phyloP scores from a whole-genome alignment of 2,888 invertebrate species.

The Spatulosminthurus flaviceps region DNA sequence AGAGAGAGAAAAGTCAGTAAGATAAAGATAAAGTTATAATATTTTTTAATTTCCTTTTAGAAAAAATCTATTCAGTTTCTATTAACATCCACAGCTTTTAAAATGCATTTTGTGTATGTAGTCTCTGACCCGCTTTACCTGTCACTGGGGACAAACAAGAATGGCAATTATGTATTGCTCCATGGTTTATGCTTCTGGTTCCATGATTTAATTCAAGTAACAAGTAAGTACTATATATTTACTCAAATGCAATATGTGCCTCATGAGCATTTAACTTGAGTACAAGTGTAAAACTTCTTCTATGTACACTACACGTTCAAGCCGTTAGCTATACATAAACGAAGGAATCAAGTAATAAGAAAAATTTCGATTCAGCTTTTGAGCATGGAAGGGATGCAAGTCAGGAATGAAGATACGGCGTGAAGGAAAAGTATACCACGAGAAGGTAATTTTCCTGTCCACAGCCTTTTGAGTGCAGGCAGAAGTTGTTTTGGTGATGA shows the following conservation, averaged over 20 bases:
- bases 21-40: too few relatives aligned
- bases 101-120: background rate
- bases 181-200: conserved; percentile 18
- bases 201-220: conserved; percentile 18
- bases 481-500: conserved; percentile 33
- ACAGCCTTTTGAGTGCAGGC: conserved; percentile 50
- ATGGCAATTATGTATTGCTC: background rate
- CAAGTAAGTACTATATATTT: too few relatives aligned
- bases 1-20: too few relatives aligned
- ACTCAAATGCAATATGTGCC: too few relatives aligned
- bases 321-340: too few relatives aligned
- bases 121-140: background rate
- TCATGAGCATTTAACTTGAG: background rate
- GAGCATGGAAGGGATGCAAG: background rate
- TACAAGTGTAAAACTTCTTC: too few relatives aligned
- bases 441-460: conserved; percentile 49
- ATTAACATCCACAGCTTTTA: too few relatives aligned
- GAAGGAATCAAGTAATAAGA: background rate
- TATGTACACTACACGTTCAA: too few relatives aligned
- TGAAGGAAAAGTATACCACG: conserved; percentile 45
- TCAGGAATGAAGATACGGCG: conserved; percentile 8
- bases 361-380: background rate
- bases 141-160: background rate
- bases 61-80: too few relatives aligned
- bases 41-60: too few relatives aligned